A percentile compares a stretch with the other conserved stretches of the same genome.
These are phyloP conservation scores for Odontocerum albicorne DNA, from an alignment of 2,888 invertebrate genomes.

Conservation along the genomic window DNA sequence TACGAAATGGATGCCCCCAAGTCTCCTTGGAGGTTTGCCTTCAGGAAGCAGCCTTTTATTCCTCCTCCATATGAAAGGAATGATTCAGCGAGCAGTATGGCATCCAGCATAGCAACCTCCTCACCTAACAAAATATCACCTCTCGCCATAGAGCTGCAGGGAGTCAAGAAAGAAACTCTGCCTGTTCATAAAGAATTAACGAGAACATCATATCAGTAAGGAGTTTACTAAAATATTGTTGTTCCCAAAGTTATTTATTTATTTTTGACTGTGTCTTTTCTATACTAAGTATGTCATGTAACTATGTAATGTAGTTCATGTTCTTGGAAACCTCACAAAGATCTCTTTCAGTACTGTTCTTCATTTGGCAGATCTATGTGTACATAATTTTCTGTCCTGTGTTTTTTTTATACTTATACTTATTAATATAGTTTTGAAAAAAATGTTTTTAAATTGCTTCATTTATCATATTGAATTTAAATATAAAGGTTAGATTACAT, in stretches of 20 bases:
- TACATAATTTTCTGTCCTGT: too few relatives aligned
- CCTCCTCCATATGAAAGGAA: conserved; percentile 51
- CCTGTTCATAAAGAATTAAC: conserved; percentile 37
- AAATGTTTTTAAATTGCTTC: too few relatives aligned
- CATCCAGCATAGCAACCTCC: conserved; percentile 59
- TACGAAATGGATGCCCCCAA: conserved; percentile 66
- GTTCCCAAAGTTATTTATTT: not conserved
- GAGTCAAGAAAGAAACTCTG: conserved; percentile 31
- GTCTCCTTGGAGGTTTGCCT: conserved; percentile 73
- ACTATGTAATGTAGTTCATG: too few relatives aligned
- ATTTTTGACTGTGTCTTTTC: not conserved
- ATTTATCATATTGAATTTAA: too few relatives aligned
- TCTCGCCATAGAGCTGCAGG: conserved; percentile 41
- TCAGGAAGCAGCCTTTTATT: conserved; percentile 45
- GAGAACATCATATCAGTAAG: conserved; percentile 33
- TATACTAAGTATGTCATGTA: too few relatives aligned
- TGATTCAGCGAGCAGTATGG: conserved; percentile 60
- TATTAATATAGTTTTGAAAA: too few relatives aligned
- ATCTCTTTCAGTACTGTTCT: too few relatives aligned
- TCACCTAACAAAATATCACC: conserved; percentile 54
- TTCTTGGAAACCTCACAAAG: too few relatives aligned
- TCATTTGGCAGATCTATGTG: too few relatives aligned
- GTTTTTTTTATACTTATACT: too few relatives aligned
- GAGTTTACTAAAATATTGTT: not conserved
- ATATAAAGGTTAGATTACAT: too few relatives aligned